Conservation (phyloP, 2,888 invertebrate species). For the Crossocerus cetratus region DNA sequence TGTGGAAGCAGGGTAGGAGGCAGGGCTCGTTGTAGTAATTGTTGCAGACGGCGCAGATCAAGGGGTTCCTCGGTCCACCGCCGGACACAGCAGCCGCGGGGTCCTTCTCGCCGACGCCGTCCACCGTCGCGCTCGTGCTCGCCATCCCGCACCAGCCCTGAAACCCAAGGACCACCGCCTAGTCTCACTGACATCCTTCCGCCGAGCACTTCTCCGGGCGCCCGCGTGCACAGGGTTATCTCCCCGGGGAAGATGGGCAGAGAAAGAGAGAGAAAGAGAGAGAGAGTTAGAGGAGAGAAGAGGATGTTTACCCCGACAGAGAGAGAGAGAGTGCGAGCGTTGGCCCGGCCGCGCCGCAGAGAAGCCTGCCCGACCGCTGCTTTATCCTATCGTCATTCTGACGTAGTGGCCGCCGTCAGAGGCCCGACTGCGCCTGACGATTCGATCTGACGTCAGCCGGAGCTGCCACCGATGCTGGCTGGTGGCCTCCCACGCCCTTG, state of each 20-base stretch:
- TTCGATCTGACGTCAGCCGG: conserved; percentile 56
- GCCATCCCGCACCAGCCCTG: conserved; percentile 62
- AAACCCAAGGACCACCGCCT: conserved; percentile 24
- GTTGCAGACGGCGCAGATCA: conserved; percentile 83
- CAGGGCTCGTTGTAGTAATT: conserved; percentile 85
- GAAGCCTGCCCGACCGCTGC: conserved; percentile 45
- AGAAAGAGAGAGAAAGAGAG: background rate
- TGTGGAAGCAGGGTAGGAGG: conserved; percentile 84
- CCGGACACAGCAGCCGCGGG: conserved; percentile 61
- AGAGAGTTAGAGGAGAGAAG: conserved; percentile 33
- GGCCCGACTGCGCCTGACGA: conserved; percentile 59
- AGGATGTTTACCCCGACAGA: conserved; percentile 51
- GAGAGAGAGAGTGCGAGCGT: conserved; percentile 35
- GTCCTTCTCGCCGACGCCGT: conserved; percentile 66
- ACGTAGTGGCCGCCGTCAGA: conserved; percentile 54
- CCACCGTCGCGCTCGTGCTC: conserved; percentile 64
- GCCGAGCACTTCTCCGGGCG: background rate
- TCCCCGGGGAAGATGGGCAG: background rate
- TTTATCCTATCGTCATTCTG: conserved; percentile 65
- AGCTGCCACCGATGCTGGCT: conserved; percentile 44
- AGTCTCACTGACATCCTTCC: conserved; percentile 16
- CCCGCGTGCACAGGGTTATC: conserved; percentile 1
- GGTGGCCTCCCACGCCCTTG: conserved; percentile 30
- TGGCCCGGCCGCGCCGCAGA: conserved; percentile 53
- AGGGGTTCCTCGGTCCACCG: conserved; percentile 78